A percentile compares a stretch with the other conserved stretches of the same genome.
Evolutionary conservation across 2,888 invertebrate genomes (phyloP).

Genomic region (Macroteleia sp.): DNA sequence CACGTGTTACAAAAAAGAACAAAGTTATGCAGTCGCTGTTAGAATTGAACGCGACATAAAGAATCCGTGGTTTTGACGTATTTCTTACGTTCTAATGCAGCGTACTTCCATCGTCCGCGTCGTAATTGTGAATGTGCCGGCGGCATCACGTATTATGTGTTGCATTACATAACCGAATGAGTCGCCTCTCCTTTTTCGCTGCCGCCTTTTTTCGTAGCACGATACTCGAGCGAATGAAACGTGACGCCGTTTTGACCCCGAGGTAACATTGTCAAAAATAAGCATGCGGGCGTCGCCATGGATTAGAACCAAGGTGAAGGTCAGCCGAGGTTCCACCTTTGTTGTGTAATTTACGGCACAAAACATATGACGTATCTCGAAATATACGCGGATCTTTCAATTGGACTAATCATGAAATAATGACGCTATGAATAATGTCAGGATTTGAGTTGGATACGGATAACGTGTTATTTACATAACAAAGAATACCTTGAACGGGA

Average conservation of each 20-base stretch:
- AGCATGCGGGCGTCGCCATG: slow-evolving; percentile 73
- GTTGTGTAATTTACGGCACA: slow-evolving; percentile 27
- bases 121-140: slow-evolving; percentile 1
- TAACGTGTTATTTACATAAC: slow-evolving; percentile 28
- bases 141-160: background rate
- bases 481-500: slow-evolving; percentile 6
- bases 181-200: slow-evolving; percentile 17
- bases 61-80: too few relatives aligned
- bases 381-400: too few relatives aligned
- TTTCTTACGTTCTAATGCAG: too few relatives aligned
- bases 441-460: background rate
- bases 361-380: too few relatives aligned
- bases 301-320: slow-evolving; percentile 80
- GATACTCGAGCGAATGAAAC: slow-evolving; percentile 16
- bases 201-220: slow-evolving; percentile 12
- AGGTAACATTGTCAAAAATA: slow-evolving; percentile 78
- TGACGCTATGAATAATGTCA: slow-evolving; percentile 14
- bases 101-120: slow-evolving; percentile 15
- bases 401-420: too few relatives aligned
- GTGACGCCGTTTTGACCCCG: slow-evolving; percentile 76
- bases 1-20: too few relatives aligned
- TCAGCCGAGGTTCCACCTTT: slow-evolving; percentile 64
- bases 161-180: slow-evolving; percentile 25
- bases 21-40: too few relatives aligned
- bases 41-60: too few relatives aligned